phyloP scores from a whole-genome alignment of 2,797 vertebrate species.

The Xiphophorus birchmanni region DNA sequence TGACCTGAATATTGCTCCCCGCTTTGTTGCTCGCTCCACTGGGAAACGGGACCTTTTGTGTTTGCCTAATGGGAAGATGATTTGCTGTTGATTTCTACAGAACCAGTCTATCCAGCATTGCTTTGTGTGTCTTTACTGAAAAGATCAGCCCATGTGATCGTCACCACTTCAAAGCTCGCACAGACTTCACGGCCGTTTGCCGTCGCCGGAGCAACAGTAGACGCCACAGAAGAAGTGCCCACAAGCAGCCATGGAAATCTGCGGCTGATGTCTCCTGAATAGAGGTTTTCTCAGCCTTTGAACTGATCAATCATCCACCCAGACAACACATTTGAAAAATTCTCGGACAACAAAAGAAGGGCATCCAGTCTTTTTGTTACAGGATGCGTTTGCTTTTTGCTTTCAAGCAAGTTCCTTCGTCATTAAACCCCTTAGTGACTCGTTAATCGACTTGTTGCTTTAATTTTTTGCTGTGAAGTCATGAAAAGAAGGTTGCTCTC shows the following conservation, averaged over 20 bases:
- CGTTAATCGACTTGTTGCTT: background rate
- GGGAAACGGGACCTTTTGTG: slow-evolving; percentile 68
- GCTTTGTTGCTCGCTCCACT: slow-evolving; percentile 59
- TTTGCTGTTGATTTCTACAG: slow-evolving; percentile 61
- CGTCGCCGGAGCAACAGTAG: slow-evolving; percentile 20
- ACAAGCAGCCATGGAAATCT: slow-evolving; percentile 9
- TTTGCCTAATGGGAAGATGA: slow-evolving; percentile 65
- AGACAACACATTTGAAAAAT: background rate
- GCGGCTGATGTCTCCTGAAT: background rate
- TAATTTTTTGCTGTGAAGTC: slow-evolving; percentile 14
- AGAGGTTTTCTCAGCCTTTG: background rate
- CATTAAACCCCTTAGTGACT: background rate
- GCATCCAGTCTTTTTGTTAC: background rate
- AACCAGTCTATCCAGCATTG: slow-evolving; percentile 45
- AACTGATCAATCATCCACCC: background rate
- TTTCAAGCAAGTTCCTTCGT: background rate
- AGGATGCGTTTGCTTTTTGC: background rate
- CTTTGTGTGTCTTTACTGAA: slow-evolving; percentile 51
- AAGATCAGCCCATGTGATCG: slow-evolving; percentile 51
- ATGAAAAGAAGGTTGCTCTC: slow-evolving; percentile 24
- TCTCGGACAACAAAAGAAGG: background rate
- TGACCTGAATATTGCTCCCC: slow-evolving; percentile 71
- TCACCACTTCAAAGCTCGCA: slow-evolving; percentile 36
- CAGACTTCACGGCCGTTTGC: slow-evolving; percentile 44
- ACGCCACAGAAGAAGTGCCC: slow-evolving; percentile 2